Conservation (phyloP, 2,797 vertebrate species). For the Rhinoraja longicauda region DNA sequence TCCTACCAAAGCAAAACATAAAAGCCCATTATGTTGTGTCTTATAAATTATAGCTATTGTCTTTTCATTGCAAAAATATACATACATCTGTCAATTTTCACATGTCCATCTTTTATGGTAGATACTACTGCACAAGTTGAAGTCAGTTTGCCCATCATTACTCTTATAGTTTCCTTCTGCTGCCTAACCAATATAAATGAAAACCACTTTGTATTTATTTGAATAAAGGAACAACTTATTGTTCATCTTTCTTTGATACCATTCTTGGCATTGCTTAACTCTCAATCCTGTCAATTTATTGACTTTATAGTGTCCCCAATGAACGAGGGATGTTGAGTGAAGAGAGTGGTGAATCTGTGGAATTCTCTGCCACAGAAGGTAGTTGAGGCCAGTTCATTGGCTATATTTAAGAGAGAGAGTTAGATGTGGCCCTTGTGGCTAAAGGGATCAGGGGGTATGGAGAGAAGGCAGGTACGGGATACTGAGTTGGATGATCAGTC, state of each 20-base stretch:
- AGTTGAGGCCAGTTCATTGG: too few relatives aligned
- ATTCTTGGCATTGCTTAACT: not conserved
- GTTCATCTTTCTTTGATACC: not conserved
- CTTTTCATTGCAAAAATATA: not conserved
- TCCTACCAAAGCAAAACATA: too few relatives aligned
- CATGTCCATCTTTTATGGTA: not conserved
- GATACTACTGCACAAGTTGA: not conserved
- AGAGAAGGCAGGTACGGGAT: too few relatives aligned
- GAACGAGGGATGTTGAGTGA: not conserved
- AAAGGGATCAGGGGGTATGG: too few relatives aligned
- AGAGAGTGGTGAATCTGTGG: too few relatives aligned
- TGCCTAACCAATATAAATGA: not conserved
- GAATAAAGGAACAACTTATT: not conserved
- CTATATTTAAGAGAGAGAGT: too few relatives aligned
- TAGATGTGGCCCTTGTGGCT: too few relatives aligned
- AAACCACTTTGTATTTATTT: not conserved
- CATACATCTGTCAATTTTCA: not conserved
- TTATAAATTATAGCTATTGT: not conserved
- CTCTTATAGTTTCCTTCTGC: not conserved
- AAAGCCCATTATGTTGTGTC: not conserved
- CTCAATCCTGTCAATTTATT: not conserved
- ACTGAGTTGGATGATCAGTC: too few relatives aligned
- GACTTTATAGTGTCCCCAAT: not conserved
- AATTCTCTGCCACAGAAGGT: too few relatives aligned
- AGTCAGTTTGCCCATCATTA: not conserved